phyloP scores from a whole-genome alignment of 1,140 invertebrate genomes.

The Drosophila biarmipes region DNA sequence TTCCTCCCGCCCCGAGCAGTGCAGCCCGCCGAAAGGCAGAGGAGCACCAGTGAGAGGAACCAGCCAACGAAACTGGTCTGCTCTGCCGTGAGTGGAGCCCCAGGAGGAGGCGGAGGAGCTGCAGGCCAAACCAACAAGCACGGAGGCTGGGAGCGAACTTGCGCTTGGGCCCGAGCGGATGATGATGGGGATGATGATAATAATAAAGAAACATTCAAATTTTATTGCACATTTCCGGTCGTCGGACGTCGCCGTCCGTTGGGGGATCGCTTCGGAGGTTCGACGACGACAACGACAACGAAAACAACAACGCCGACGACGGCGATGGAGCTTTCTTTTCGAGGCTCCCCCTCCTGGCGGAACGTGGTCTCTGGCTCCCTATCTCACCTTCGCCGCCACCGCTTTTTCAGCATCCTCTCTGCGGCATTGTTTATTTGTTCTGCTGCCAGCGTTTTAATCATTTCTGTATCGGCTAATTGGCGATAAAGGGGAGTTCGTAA shows the following conservation, averaged over 20 bases:
- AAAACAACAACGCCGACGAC: neutral
- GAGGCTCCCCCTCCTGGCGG: slow-evolving; percentile 34
- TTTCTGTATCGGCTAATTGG: slow-evolving; percentile 28
- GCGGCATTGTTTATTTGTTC: slow-evolving; percentile 35
- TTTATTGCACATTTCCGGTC: slow-evolving; percentile 84
- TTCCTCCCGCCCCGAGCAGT: slow-evolving; percentile 36
- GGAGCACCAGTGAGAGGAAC: slow-evolving; percentile 13
- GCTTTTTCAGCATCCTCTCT: slow-evolving; percentile 18
- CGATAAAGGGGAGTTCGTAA: slow-evolving; percentile 4
- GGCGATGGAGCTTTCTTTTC: slow-evolving; percentile 51
- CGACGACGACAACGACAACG: neutral
- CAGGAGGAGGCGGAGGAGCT: slow-evolving; percentile 27
- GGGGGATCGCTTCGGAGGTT: slow-evolving; percentile 34
- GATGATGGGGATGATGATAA: slow-evolving; percentile 75
- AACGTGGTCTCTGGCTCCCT: slow-evolving; percentile 19
- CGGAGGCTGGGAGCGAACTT: slow-evolving; percentile 36
- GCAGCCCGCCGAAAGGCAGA: neutral
- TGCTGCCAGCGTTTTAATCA: slow-evolving; percentile 31
- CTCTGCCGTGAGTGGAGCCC: slow-evolving; percentile 17
- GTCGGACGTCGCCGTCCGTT: slow-evolving; percentile 43
- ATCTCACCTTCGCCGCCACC: slow-evolving; percentile 23
- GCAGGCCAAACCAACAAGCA: slow-evolving; percentile 41
- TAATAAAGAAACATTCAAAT: slow-evolving; percentile 83
- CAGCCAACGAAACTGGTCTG: slow-evolving; percentile 31
- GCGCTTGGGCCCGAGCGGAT: slow-evolving; percentile 44